These are phyloP conservation scores for Amphipyra berbera DNA, from an alignment of 2,888 invertebrate species.

Conservation along the genomic window DNA sequence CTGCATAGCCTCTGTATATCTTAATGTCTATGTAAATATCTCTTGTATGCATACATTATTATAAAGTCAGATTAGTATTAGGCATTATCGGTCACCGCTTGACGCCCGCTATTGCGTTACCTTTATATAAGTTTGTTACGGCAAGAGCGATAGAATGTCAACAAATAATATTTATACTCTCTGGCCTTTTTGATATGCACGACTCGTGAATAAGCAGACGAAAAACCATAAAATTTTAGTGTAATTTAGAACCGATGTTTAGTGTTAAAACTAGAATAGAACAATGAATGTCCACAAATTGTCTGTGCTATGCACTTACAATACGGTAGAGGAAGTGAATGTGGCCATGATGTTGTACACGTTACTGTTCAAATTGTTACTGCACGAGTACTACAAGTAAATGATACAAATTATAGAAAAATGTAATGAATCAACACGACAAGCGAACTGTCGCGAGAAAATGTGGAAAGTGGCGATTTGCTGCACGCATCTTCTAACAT, in stretches of 20 bases:
- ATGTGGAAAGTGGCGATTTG: constrained; percentile 50
- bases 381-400: constrained; percentile 30
- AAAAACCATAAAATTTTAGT: background rate
- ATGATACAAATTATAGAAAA: constrained; percentile 41
- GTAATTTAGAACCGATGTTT: background rate
- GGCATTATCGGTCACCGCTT: constrained; percentile 53
- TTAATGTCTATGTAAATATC: constrained; percentile 53
- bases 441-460: constrained; percentile 33
- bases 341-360: constrained; percentile 64
- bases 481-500: constrained; percentile 37
- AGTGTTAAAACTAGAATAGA: constrained; percentile 1
- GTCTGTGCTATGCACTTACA: background rate
- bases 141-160: constrained; percentile 47
- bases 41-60: constrained; percentile 53
- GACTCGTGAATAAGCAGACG: constrained; percentile 3
- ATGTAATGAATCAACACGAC: constrained; percentile 43
- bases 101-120: constrained; percentile 54
- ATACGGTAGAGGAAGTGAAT: constrained; percentile 71
- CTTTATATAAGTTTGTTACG: constrained; percentile 62
- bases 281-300: constrained; percentile 27
- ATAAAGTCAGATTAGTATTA: constrained; percentile 62
- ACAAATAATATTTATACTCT: constrained; percentile 32
- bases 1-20: constrained; percentile 54
- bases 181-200: constrained; percentile 15
- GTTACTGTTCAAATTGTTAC: constrained; percentile 23